Evolutionary conservation across 2,888 invertebrate genomes (phyloP).

Genomic region (Campoletis raptor): DNA sequence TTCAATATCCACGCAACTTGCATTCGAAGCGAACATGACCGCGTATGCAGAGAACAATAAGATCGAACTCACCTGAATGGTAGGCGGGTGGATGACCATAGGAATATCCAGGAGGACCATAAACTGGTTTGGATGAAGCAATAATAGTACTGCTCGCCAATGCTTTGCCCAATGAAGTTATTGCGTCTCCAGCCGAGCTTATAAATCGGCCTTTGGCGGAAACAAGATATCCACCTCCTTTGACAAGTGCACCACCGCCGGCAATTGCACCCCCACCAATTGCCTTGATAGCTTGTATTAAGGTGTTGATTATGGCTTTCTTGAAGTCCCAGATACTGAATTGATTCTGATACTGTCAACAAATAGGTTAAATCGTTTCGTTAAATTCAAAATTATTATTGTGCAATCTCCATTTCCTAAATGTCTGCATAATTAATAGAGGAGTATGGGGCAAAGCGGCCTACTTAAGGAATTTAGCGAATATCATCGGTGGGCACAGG

Average conservation of each 20-base stretch:
- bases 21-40: neutral
- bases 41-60: neutral
- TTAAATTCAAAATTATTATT: neutral
- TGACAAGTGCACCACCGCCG: constrained; percentile 94
- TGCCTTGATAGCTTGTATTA: constrained; percentile 95
- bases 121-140: constrained; percentile 83
- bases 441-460: too few relatives aligned
- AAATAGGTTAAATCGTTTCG: neutral
- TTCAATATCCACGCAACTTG: neutral
- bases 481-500: too few relatives aligned
- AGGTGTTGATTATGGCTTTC: constrained; percentile 92
- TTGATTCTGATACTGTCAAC: constrained; percentile 75
- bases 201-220: constrained; percentile 89
- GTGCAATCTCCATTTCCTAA: neutral
- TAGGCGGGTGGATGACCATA: constrained; percentile 73
- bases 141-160: constrained; percentile 91
- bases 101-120: constrained; percentile 73
- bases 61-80: constrained; percentile 58
- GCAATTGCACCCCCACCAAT: constrained; percentile 95
- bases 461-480: too few relatives aligned
- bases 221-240: constrained; percentile 91
- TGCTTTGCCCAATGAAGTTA: constrained; percentile 92
- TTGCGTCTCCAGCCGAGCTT: constrained; percentile 91
- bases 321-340: constrained; percentile 92
- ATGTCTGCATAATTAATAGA: neutral